Base-by-base conservation (phyloP, 2,113 vertebrate species). In the Platichthys stellatus region DNA sequence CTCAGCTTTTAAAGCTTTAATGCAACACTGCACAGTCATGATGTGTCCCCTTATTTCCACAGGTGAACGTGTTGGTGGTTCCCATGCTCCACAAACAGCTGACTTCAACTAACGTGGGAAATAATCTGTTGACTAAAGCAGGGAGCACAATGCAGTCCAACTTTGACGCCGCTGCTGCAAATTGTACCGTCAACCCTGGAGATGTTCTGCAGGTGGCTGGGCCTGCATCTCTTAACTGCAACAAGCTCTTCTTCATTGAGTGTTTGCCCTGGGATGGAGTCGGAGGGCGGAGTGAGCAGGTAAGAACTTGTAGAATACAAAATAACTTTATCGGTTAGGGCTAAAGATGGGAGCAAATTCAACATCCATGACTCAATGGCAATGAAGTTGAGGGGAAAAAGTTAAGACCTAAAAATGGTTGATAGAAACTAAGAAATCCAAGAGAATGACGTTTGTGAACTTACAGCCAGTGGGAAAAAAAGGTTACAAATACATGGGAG, bases 41-140 rank as follows among this genome's bases (percentile, higher is more conserved):
- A 64, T 49, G 1, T 40, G 7, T 26, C 2, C 5, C 18, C 38
- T 73, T 13, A 13, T 72, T 66, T 63, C 54, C 53, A 57, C 80
- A 94, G 94, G 89, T 72, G 23, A 81, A 93, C 67, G 88, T 86
- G 13, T 24, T 93, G 61, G 86, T 93, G 53, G 90, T 56, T 3
- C 92, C 94, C 1, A 85, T 94, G 83, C 5, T 85, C 18, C 71
- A 83, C 0, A 63, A 35, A 24, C 6, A 77, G 10, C 51, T 93
- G 0, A 28, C 8, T 13, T 89, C 90, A 40, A 89, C 91, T 7
- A 81, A 28, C 0, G 57, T 93, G 38, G 87, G 91, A n/a, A 65
- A 67, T 3, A 3, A 35, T 51, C 62, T 94, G 56, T 13, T 84
- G 13, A 40, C 1, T 0, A 92, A 89, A 88, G 88, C 57, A 43